phyloP scores from a whole-genome alignment of 1,140 invertebrate genomes.

The Orchesella cincta region DNA sequence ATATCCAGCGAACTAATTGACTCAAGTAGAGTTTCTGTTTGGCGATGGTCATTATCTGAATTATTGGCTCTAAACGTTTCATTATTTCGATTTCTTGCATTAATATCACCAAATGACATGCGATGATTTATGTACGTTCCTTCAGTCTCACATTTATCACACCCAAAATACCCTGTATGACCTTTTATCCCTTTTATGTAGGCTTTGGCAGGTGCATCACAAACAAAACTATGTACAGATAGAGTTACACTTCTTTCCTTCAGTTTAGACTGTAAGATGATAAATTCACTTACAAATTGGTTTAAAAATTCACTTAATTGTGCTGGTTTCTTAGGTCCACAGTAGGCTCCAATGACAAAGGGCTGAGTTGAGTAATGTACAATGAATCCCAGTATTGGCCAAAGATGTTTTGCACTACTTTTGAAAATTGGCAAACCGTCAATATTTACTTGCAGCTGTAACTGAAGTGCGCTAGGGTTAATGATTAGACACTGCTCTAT shows the following conservation, averaged over 20 bases:
- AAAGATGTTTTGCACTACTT: background rate
- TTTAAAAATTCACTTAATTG: background rate
- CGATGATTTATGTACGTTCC: conserved; percentile 26
- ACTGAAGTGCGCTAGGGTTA: background rate
- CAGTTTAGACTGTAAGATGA: conserved; percentile 34
- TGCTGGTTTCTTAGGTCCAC: background rate
- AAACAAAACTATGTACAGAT: conserved; percentile 44
- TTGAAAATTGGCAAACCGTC: conserved; percentile 13
- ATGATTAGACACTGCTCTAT: background rate
- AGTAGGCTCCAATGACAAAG: background rate
- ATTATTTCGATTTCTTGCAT: conserved; percentile 46
- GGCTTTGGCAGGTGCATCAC: conserved; percentile 53
- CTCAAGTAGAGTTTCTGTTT: background rate
- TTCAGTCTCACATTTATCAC: conserved; percentile 51
- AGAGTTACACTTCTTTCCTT: conserved; percentile 24
- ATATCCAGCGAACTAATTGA: background rate
- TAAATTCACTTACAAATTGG: conserved; percentile 48
- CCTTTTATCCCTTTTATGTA: conserved; percentile 51
- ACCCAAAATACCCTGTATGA: conserved; percentile 51
- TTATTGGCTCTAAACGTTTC: conserved; percentile 36
- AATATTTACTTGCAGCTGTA: conserved; percentile 20
- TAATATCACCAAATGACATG: conserved; percentile 37
- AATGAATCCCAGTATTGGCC: background rate
- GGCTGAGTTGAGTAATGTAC: background rate
- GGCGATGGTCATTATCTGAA: background rate